A percentile compares a stretch with the other conserved stretches of the same genome.
phyloP scores from a whole-genome alignment of 2,797 vertebrate species.

The Corythornis leucogaster region DNA sequence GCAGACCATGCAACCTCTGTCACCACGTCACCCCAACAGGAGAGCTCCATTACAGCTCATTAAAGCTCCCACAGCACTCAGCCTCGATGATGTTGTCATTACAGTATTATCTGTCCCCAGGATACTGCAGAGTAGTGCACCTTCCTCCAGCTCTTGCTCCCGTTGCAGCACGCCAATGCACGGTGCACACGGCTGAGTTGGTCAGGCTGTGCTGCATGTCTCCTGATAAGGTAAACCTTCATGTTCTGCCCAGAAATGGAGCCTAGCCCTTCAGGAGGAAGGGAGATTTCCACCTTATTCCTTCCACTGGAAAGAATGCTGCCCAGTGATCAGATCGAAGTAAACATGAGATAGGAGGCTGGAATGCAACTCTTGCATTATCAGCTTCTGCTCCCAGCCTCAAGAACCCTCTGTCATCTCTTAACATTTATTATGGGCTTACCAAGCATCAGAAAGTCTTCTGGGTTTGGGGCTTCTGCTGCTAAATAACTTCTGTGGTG shows the following conservation, averaged over 20 bases:
- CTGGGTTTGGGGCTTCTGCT: slow-evolving; percentile 15
- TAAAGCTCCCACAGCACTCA: not conserved
- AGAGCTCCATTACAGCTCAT: not conserved
- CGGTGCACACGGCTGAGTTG: rapidly evolving
- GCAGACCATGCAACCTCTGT: not conserved
- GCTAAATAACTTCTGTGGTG: not conserved
- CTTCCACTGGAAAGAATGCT: slow-evolving; percentile 40
- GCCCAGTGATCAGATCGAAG: not conserved
- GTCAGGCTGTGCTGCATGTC: not conserved
- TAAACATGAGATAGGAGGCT: not conserved
- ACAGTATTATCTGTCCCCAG: not conserved
- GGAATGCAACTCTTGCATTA: slow-evolving; percentile 36
- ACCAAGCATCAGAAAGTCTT: not conserved
- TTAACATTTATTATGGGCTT: not conserved
- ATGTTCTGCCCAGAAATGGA: not conserved
- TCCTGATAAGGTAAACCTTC: slow-evolving; percentile 21
- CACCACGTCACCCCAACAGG: not conserved
- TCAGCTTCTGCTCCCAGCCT: not conserved
- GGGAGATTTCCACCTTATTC: not conserved
- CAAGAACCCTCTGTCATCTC: slow-evolving; percentile 9
- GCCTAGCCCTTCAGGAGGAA: not conserved
- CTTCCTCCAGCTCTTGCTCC: not conserved
- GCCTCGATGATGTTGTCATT: not conserved
- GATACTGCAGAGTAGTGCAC: not conserved
- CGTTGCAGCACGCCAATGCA: rapidly evolving